Evolutionary conservation across 2,797 vertebrate species (phyloP).

Genomic region (Peromyscus melanophrys): DNA sequence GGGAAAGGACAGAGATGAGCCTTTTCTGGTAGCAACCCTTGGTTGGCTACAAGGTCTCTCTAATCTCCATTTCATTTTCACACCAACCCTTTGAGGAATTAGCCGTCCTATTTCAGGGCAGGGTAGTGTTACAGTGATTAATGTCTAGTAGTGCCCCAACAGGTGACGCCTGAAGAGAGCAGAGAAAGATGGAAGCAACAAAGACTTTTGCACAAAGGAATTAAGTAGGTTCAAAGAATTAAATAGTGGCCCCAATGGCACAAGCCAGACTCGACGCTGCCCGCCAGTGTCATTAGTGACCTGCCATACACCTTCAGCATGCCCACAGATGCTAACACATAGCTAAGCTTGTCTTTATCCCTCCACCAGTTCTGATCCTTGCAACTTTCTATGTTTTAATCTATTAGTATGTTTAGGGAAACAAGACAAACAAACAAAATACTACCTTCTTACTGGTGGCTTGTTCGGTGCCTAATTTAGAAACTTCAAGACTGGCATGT

Average conservation of each 20-base stretch:
- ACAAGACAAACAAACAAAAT: background rate
- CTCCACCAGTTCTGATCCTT: background rate
- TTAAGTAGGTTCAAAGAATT: background rate
- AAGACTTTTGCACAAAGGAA: background rate
- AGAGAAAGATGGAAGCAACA: background rate
- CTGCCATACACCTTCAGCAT: background rate
- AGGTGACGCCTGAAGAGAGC: background rate
- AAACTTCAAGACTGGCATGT: background rate
- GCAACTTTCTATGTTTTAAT: background rate
- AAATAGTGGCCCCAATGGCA: background rate
- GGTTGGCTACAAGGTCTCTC: background rate
- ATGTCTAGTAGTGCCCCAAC: background rate
- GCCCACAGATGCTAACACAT: background rate
- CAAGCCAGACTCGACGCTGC: background rate
- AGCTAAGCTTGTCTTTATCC: background rate
- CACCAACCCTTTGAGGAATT: background rate
- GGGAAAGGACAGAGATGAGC: background rate
- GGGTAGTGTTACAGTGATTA: background rate
- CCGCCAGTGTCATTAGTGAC: background rate
- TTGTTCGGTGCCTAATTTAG: background rate
- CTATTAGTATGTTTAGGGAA: background rate
- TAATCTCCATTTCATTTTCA: conserved; percentile 3
- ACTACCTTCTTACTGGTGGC: background rate
- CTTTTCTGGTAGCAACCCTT: background rate
- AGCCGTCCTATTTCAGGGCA: background rate